A percentile compares a stretch with the other conserved stretches of the same genome.
Conservation (phyloP, 2,888 invertebrate species). For the Cantharis nigra region DNA sequence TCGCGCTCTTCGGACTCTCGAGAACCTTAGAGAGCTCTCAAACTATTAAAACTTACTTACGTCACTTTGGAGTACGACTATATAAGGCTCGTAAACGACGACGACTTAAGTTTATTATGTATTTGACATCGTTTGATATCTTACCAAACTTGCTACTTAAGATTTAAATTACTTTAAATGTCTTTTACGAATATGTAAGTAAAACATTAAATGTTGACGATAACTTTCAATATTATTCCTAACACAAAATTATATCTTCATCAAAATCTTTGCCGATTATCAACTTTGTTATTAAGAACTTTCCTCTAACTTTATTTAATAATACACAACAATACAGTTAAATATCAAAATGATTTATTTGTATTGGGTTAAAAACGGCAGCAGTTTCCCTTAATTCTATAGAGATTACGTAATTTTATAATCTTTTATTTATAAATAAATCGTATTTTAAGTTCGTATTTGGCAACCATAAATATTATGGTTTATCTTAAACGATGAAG, state of each 20-base stretch:
- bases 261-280: neutral
- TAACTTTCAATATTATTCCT: neutral
- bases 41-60: constrained; percentile 46
- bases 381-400: too few species aligned
- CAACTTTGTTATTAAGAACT: neutral
- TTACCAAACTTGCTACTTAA: constrained; percentile 25
- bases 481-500: neutral
- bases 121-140: constrained; percentile 27
- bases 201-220: neutral
- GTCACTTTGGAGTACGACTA: constrained; percentile 31
- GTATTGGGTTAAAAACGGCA: too few species aligned
- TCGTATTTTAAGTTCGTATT: too few species aligned
- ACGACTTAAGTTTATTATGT: constrained; percentile 26
- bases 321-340: neutral
- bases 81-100: constrained; percentile 24
- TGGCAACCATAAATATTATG: neutral
- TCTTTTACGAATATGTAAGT: constrained; percentile 3
- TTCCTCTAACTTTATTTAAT: neutral
- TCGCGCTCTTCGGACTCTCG: constrained; percentile 40
- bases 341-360: neutral
- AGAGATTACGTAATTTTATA: neutral
- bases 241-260: neutral
- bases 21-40: constrained; percentile 40
- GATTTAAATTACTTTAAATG: constrained; percentile 6
- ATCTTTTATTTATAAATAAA: neutral